These are phyloP conservation scores for Caenorhabditis briggsae DNA, from an alignment of 1,140 invertebrate genomes.

Conservation along the genomic window DNA sequence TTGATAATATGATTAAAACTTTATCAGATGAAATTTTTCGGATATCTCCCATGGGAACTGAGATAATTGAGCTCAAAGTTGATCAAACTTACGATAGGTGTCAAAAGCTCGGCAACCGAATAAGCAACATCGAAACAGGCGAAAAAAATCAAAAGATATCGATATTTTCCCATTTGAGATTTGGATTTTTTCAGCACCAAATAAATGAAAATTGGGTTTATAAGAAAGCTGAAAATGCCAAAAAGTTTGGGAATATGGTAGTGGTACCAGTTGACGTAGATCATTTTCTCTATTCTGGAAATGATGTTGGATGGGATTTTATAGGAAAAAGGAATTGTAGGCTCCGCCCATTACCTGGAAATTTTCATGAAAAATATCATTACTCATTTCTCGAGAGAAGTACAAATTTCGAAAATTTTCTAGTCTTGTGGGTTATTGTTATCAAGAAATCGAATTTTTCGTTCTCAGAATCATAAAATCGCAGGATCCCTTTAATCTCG, in stretches of 20 bases:
- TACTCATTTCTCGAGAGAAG: not conserved
- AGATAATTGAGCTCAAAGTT: not conserved
- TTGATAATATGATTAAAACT: no score
- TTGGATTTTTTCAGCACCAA: constrained; percentile 13
- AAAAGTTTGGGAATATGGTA: not conserved
- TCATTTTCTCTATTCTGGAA: not conserved
- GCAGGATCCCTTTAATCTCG: no score
- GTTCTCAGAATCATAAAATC: no score
- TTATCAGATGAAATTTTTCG: no score
- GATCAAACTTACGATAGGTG: not conserved
- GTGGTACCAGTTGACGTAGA: not conserved
- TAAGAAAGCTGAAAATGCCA: not conserved
- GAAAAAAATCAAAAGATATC: not conserved
- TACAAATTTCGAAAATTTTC: not conserved
- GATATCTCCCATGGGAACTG: no score
- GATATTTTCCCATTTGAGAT: constrained; percentile 4
- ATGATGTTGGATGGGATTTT: not conserved
- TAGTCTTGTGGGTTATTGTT: no score
- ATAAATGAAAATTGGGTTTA: constrained; percentile 25
- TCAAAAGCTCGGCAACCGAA: not conserved
- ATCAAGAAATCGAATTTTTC: no score
- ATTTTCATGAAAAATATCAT: not conserved
- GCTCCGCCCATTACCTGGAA: not conserved
- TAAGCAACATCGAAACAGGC: not conserved
- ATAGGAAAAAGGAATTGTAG: not conserved